phyloP scores from a whole-genome alignment of 2,113 vertebrate species.

The Leptodactylus fuscus region DNA sequence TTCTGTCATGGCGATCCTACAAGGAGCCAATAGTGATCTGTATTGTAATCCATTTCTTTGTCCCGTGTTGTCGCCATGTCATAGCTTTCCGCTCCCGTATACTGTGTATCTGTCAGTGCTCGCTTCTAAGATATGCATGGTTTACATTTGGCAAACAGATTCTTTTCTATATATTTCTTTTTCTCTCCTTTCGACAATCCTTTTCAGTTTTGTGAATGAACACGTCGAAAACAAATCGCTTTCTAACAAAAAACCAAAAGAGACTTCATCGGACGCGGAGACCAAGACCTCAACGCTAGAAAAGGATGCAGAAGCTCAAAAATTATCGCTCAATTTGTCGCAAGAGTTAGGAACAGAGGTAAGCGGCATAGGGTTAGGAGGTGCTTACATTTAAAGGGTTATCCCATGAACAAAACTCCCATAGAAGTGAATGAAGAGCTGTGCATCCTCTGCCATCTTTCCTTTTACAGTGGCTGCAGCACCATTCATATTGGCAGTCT shows the following conservation, averaged over 20 bases:
- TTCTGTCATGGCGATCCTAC: neutral
- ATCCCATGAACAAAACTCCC: too few relatives aligned
- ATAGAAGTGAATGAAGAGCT: too few relatives aligned
- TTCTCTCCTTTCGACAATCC: constrained; percentile 7
- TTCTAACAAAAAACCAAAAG: constrained; percentile 76
- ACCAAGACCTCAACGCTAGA: constrained; percentile 70
- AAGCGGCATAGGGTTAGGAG: constrained; percentile 54
- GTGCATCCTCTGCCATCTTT: too few relatives aligned
- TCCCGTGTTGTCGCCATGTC: neutral
- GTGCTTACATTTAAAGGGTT: too few relatives aligned
- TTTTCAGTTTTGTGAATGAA: constrained; percentile 76
- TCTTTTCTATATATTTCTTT: neutral
- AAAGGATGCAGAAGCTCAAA: constrained; percentile 66
- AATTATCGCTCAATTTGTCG: constrained; percentile 74
- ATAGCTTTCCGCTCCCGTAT: neutral
- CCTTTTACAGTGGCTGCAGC: too few relatives aligned
- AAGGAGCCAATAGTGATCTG: neutral
- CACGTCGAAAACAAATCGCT: constrained; percentile 80
- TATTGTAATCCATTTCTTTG: neutral
- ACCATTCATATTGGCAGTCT: too few relatives aligned
- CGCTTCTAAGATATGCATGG: neutral
- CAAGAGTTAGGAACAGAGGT: constrained; percentile 79
- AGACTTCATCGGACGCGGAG: constrained; percentile 77
- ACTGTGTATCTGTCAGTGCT: constrained; percentile 3
- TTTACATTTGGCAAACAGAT: neutral